Evolutionary conservation across 2,888 invertebrate genomes (phyloP), one percentile per base, ranked within the genome.

Genomic region (Taphrorychus bicolor): DNA sequence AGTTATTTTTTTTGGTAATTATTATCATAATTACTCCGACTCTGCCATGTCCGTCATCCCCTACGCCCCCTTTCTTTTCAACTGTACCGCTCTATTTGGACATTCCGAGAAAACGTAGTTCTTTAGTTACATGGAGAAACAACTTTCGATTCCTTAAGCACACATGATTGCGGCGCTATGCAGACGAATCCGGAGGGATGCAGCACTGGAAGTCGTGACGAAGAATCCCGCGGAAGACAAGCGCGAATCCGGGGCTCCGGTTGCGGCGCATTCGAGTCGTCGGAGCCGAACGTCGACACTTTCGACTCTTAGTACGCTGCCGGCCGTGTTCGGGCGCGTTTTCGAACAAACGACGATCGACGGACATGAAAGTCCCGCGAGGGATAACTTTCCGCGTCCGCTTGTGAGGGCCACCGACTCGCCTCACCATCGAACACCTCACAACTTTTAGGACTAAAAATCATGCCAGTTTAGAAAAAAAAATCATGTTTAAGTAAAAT

Each of bases 231-330:
- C 68, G 54, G 21, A 64, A 59, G 62, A 69, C 69, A 69, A 71
- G 71, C 74, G 73, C 74, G 72, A 70, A 67, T 72, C 76, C 72
- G 70, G 73, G 74, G 72, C 73, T 74, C 66, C 70, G 75, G 74
- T 54, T 74, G 73, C 75, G 75, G 76, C 76, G 76, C 75, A 76
- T 72, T 74, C 72, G 72, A 72, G 71, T 70, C 72, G 69, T 70
- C 72, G 70, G n/a, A 24, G 24, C 53, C 7, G 19, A 19, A 70
- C 73, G 69, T 74, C 51, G 45, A 17, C 32, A 32, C 32, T 45
- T 45, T 45, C 45, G 5, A 17, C 45, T 16, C 17, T 45, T 74
- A 76, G 74, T 76, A 74, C 74, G 73, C 72, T 73, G 74, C 65
- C 71, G 72, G 72, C 74, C 71, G 72, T 66, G 74, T 62, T 59